A percentile compares a stretch with the other conserved stretches of the same genome.
phyloP scores from a whole-genome alignment of 2,113 vertebrate genomes.

The Lucifuga dentata region DNA sequence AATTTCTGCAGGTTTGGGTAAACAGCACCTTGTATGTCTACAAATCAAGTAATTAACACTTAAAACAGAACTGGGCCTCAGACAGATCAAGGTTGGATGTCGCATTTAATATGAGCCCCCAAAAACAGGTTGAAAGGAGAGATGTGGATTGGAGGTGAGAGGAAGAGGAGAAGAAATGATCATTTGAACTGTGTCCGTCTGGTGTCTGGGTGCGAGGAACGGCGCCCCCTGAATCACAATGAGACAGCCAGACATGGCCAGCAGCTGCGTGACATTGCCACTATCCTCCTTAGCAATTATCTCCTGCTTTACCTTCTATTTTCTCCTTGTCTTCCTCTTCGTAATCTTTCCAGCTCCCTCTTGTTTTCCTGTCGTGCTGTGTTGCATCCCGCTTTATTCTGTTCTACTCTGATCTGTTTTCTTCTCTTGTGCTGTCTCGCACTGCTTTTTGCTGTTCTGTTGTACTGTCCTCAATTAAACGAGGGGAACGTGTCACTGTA shows the following conservation, averaged over 20 bases:
- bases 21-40: slow-evolving; percentile 79
- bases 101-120: slow-evolving; percentile 46
- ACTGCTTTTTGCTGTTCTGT: slow-evolving; percentile 40
- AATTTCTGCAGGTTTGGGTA: slow-evolving; percentile 77
- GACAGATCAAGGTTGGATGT: slow-evolving; percentile 69
- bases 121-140: slow-evolving; percentile 37
- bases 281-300: slow-evolving; percentile 11
- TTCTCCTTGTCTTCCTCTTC: slow-evolving; percentile 2
- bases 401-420: slow-evolving; percentile 53
- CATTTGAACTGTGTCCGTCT: slow-evolving; percentile 57
- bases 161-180: slow-evolving; percentile 51
- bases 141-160: slow-evolving; percentile 23
- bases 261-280: slow-evolving; percentile 40
- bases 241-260: slow-evolving; percentile 48
- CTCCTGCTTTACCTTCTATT: slow-evolving; percentile 9
- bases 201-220: slow-evolving; percentile 30
- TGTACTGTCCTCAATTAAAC: slow-evolving; percentile 70
- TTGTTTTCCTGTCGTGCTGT: slow-evolving; percentile 45
- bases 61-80: slow-evolving; percentile 68
- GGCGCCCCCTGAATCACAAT: slow-evolving; percentile 57
- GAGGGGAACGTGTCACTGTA: slow-evolving; percentile 44
- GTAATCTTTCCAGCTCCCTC: slow-evolving; percentile 34
- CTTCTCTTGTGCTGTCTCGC: slow-evolving; percentile 29
- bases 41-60: slow-evolving; percentile 84
- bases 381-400: slow-evolving; percentile 45